A percentile compares a stretch with the other conserved stretches of the same genome.
phyloP scores from a whole-genome alignment of 2,113 vertebrate species.

The Rynchops niger region DNA sequence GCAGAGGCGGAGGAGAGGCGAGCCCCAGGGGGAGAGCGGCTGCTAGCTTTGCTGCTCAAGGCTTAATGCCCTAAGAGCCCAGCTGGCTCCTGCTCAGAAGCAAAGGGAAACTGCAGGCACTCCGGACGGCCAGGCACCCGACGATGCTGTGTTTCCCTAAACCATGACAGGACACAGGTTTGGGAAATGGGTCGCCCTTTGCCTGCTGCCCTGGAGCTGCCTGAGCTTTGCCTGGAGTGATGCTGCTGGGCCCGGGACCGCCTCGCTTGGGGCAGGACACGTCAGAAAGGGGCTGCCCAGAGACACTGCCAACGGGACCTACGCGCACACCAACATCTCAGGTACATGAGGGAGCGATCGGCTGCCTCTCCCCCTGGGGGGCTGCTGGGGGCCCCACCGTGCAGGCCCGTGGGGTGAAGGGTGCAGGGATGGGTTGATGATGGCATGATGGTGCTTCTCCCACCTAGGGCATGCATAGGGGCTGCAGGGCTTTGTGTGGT shows the following conservation, averaged over 20 bases:
- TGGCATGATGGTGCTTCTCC: not conserved
- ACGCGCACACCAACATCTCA: constrained; percentile 31
- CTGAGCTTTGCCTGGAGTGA: constrained; percentile 1
- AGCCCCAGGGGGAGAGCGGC: not conserved
- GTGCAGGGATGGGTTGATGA: fast-evolving
- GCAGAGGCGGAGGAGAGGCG: not conserved
- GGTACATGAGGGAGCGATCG: not conserved
- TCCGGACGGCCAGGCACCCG: fast-evolving
- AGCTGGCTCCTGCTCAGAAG: constrained; percentile 31
- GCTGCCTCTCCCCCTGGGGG: not conserved
- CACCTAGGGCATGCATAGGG: fast-evolving
- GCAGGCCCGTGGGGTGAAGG: not conserved
- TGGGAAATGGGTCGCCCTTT: not conserved
- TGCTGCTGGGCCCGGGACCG: not conserved
- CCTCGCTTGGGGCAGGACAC: not conserved
- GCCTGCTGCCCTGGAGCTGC: constrained; percentile 51
- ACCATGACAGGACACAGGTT: constrained; percentile 1
- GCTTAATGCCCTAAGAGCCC: constrained; percentile 55
- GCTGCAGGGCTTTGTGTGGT: not conserved
- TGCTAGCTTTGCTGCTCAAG: constrained; percentile 25
- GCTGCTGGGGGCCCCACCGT: not conserved
- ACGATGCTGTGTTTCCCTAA: not conserved
- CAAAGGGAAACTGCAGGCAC: not conserved
- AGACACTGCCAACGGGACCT: constrained; percentile 5
- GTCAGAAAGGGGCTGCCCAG: not conserved